phyloP scores from a whole-genome alignment of 1,140 invertebrate species.

The Drosophila nigromelanica region DNA sequence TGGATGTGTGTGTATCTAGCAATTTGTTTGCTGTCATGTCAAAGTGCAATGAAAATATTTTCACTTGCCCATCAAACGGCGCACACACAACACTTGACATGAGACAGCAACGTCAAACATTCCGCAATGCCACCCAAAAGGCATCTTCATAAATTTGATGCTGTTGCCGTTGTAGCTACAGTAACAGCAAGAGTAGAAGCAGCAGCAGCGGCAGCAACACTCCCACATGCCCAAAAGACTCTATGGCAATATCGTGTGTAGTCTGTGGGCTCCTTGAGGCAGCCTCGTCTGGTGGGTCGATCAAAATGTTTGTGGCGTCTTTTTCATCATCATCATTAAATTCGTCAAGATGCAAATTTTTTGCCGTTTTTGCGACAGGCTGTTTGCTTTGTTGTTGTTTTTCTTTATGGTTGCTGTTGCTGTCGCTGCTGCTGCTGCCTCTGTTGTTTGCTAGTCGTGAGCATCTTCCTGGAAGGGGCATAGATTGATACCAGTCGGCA shows the following conservation, averaged over 20 bases:
- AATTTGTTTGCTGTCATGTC: conserved; percentile 82
- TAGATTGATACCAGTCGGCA: conserved; percentile 37
- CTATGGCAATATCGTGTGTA: conserved; percentile 70
- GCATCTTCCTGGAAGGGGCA: conserved; percentile 65
- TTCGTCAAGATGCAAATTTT: conserved; percentile 82
- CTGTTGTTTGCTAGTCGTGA: conserved; percentile 64
- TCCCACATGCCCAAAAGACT: conserved; percentile 69
- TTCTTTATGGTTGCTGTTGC: background rate
- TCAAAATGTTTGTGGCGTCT: conserved; percentile 73
- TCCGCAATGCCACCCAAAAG: conserved; percentile 79
- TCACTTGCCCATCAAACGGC: conserved; percentile 60
- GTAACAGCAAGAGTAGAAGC: conserved; percentile 28
- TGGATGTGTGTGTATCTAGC: conserved; percentile 24
- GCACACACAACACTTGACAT: conserved; percentile 65
- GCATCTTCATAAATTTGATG: conserved; percentile 80
- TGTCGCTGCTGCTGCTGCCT: conserved; percentile 9
- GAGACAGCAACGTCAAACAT: conserved; percentile 77
- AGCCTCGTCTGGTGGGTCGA: conserved; percentile 63
- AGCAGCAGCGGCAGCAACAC: conserved; percentile 58
- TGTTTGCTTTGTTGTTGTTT: conserved; percentile 31
- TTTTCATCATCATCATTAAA: conserved; percentile 82
- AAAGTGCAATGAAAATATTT: conserved; percentile 82
- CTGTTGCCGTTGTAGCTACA: conserved; percentile 33
- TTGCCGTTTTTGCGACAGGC: conserved; percentile 22
- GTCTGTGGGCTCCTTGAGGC: conserved; percentile 75